Evolutionary conservation across 1,140 invertebrate genomes (phyloP).

Genomic region (Eueides isabella): DNA sequence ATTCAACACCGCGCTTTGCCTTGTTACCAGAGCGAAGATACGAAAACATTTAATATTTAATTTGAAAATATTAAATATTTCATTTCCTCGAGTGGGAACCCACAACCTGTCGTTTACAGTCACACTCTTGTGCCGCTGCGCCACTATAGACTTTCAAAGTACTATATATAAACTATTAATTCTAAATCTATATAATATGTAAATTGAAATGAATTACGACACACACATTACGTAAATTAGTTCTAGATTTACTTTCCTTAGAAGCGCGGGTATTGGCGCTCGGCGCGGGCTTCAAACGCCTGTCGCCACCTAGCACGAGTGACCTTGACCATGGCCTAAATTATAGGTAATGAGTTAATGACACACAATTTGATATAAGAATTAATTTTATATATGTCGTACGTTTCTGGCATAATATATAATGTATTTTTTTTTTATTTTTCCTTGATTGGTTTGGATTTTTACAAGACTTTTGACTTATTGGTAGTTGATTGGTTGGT

Average conservation of each 20-base stretch:
- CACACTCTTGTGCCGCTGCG: too few relatives aligned
- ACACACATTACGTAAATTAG: not conserved
- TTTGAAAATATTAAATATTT: too few relatives aligned
- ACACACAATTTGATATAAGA: not conserved
- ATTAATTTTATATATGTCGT: not conserved
- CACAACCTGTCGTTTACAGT: too few relatives aligned
- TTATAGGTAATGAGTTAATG: not conserved
- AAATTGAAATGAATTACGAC: not conserved
- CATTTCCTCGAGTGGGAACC: too few relatives aligned
- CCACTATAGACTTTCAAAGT: too few relatives aligned
- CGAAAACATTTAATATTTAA: too few relatives aligned
- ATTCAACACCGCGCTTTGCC: too few relatives aligned
- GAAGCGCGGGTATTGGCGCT: not conserved
- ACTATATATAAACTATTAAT: not conserved
- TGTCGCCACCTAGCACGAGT: not conserved
- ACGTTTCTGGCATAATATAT: not conserved
- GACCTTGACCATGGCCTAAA: constrained; percentile 9
- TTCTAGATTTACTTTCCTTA: not conserved
- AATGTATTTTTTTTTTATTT: not conserved
- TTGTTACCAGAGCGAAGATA: too few relatives aligned
- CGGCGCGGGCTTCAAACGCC: not conserved
- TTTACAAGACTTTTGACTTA: too few relatives aligned
- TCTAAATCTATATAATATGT: not conserved
- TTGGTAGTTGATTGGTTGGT: too few relatives aligned
- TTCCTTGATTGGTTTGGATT: too few relatives aligned